Evolutionary conservation across 2,888 invertebrate species (phyloP).

Genomic region (Elysia crispata): DNA sequence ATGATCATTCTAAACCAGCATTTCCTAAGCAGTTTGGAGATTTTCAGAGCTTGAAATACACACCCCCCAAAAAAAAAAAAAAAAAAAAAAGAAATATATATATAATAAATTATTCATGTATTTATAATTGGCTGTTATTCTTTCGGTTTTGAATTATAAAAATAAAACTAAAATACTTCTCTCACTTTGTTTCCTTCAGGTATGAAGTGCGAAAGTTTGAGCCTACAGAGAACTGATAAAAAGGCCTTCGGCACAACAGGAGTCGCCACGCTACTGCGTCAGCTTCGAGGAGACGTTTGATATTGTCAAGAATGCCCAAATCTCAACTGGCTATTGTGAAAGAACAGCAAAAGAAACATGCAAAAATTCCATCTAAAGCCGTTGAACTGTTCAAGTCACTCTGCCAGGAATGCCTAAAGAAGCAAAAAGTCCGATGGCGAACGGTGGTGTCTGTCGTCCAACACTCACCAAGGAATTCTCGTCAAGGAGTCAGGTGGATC

Average conservation of each 20-base stretch:
- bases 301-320: conserved; percentile 23
- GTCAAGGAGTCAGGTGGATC: conserved; percentile 27
- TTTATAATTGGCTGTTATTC: too few relatives aligned
- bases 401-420: conserved; percentile 25
- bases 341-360: conserved; percentile 2
- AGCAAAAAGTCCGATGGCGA: conserved; percentile 13
- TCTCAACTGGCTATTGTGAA: conserved; percentile 37
- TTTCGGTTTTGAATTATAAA: too few relatives aligned
- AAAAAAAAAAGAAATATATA: too few relatives aligned
- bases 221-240: conserved; percentile 33
- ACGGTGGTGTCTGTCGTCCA: conserved; percentile 17
- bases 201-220: conserved; percentile 26
- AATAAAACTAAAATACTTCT: not conserved
- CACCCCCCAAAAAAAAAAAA: too few relatives aligned
- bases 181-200: not conserved
- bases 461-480: conserved; percentile 30
- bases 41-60: too few relatives aligned
- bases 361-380: conserved; percentile 18
- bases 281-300: conserved; percentile 35
- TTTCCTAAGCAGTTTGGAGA: too few relatives aligned
- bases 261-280: conserved; percentile 31
- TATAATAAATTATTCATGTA: too few relatives aligned
- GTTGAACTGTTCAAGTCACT: conserved; percentile 29
- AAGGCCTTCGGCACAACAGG: not conserved
- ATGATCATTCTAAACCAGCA: too few relatives aligned